Evolutionary conservation across 1,140 invertebrate genomes (phyloP), one percentile per base, ranked within the genome.

Genomic region (Parasteatoda tepidariorum): DNA sequence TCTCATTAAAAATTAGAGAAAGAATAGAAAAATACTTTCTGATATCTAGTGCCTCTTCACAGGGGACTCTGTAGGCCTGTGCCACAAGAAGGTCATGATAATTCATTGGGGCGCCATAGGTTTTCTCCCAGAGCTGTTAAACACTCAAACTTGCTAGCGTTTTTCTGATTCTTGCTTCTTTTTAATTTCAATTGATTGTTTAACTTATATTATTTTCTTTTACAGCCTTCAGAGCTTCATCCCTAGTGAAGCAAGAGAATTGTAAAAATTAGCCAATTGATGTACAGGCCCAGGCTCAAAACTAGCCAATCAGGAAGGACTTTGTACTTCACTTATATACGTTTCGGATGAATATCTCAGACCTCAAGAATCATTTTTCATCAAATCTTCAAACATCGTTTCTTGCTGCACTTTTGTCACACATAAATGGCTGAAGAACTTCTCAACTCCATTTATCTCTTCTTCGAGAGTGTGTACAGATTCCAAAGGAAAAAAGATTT

Each of bases 161-260:
- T n/a, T n/a, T n/a, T n/a, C n/a, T n/a, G n/a, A n/a, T n/a, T n/a
- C n/a, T n/a, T n/a, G n/a, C n/a, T n/a, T n/a, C n/a, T n/a, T n/a
- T n/a, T n/a, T n/a, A n/a, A n/a, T n/a, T n/a, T n/a, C n/a, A n/a
- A n/a, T n/a, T n/a, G n/a, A n/a, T n/a, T n/a, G n/a, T n/a, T n/a
- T n/a, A n/a, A n/a, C n/a, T n/a, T n/a, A n/a, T n/a, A n/a, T 64
- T 64, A 11, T 22, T 66, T 57, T 67, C 24, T 64, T 71, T 73
- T 83, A 0, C 70, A 83, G 81, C 70, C 81, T 74, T 67, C 81
- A 55, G 81, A 83, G 62, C 81, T 83, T 74, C 81, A 83, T 83
- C 81, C 81, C 38, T 83, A 83, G 71, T 83, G 71, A 41, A 83
- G 81, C 31, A 30, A 18, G 33, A 54, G 48, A 38, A 82, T 54